Percentiles rank a stretch among this genome's conserved stretches.
Conservation (phyloP, 2,888 invertebrate species). For the Hymenopus coronatus region DNA sequence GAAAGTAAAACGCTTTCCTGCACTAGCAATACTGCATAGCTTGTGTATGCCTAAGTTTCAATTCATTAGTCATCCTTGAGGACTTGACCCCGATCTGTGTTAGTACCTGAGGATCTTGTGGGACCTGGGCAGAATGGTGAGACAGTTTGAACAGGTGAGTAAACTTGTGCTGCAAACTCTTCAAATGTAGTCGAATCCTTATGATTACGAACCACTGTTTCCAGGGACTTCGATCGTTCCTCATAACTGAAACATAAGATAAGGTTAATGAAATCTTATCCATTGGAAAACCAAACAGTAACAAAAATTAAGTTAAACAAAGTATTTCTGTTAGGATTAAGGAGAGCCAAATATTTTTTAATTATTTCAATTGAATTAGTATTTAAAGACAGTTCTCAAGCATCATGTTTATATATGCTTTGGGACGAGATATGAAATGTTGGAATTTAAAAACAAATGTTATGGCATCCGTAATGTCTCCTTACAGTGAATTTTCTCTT, state of each 20-base stretch:
- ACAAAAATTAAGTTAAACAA: no score
- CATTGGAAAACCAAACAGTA: background rate
- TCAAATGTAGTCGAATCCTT: constrained; percentile 88
- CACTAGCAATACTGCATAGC: background rate
- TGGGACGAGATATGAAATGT: no score
- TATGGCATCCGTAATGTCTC: no score
- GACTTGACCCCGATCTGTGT: background rate
- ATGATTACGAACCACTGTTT: constrained; percentile 80
- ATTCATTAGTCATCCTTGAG: background rate
- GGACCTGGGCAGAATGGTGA: constrained; percentile 45
- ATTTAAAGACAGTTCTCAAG: no score
- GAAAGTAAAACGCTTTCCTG: background rate
- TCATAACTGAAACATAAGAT: constrained; percentile 67
- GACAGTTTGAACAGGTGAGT: constrained; percentile 61
- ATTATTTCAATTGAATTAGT: no score
- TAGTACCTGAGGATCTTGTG: constrained; percentile 42
- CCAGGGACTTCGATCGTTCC: constrained; percentile 82
- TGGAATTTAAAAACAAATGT: no score
- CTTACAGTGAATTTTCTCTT: no score
- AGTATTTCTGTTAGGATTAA: no score
- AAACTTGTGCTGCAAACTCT: constrained; percentile 73
- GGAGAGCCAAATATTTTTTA: no score
- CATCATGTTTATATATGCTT: no score
- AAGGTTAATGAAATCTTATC: background rate
- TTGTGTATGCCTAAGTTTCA: background rate